Percentiles rank a stretch among this genome's conserved stretches.
phyloP scores from a whole-genome alignment of 2,113 vertebrate species.

The Pelecanoides urinatrix region DNA sequence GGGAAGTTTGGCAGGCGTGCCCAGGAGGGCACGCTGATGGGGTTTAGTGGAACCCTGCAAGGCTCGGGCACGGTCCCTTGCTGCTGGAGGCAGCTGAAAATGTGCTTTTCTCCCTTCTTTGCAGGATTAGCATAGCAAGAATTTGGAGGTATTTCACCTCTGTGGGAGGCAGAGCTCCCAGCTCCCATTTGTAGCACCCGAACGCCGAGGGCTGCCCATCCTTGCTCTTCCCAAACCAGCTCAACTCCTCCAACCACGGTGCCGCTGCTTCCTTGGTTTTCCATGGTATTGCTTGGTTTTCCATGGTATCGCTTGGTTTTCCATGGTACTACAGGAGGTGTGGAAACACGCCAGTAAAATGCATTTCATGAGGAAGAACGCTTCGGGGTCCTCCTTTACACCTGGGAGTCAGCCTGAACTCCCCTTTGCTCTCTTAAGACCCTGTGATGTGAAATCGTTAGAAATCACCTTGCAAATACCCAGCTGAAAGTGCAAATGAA shows the following conservation, averaged over 20 bases:
- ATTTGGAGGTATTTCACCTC: not conserved
- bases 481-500: not conserved
- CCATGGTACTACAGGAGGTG: not conserved
- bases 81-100: not conserved
- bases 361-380: not conserved
- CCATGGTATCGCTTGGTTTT: not conserved
- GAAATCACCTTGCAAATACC: not conserved
- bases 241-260: not conserved
- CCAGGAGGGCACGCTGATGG: rapidly evolving
- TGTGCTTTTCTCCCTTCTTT: not conserved
- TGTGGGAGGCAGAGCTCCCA: not conserved
- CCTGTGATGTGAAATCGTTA: not conserved
- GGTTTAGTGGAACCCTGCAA: not conserved
- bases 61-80: not conserved
- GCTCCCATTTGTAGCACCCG: not conserved
- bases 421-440: not conserved
- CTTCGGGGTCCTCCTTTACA: not conserved
- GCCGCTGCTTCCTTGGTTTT: not conserved
- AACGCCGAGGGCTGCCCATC: not conserved
- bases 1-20: not conserved
- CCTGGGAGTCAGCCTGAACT: not conserved
- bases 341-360: not conserved
- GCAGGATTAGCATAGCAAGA: not conserved
- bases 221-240: not conserved
- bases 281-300: not conserved